A percentile compares a stretch with the other conserved stretches of the same genome.
phyloP scores from a whole-genome alignment of 2,113 vertebrate genomes.

The Cairina moschata region DNA sequence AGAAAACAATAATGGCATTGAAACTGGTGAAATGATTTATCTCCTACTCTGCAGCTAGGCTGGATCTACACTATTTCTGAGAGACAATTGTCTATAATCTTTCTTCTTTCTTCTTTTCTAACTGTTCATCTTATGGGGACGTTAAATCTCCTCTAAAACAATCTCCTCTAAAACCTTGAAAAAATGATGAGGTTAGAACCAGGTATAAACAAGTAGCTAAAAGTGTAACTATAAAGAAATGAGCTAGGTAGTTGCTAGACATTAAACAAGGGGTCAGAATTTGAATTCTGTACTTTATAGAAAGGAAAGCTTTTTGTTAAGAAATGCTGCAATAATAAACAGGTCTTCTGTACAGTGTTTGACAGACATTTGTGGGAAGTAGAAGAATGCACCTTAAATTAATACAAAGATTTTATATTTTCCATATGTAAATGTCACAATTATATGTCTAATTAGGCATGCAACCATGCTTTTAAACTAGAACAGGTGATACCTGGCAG shows the following conservation, averaged over 20 bases:
- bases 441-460: slow-evolving; percentile 9
- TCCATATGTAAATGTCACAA: slow-evolving; percentile 6
- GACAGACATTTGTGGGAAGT: background rate
- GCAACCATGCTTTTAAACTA: background rate
- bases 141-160: background rate
- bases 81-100: background rate
- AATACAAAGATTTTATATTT: background rate
- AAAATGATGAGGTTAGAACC: background rate
- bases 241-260: background rate
- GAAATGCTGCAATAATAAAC: background rate
- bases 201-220: background rate
- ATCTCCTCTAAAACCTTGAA: background rate
- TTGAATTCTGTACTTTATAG: background rate
- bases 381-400: background rate
- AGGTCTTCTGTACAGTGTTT: background rate
- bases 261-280: background rate
- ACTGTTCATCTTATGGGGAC: background rate
- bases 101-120: background rate
- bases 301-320: background rate
- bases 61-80: background rate
- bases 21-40: background rate
- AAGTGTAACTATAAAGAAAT: background rate
- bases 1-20: background rate
- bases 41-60: background rate
- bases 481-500: slow-evolving; percentile 24